Percentiles rank a stretch among this genome's conserved stretches.
phyloP scores from a whole-genome alignment of 2,888 invertebrate genomes.

The Calliopum simillimum region DNA sequence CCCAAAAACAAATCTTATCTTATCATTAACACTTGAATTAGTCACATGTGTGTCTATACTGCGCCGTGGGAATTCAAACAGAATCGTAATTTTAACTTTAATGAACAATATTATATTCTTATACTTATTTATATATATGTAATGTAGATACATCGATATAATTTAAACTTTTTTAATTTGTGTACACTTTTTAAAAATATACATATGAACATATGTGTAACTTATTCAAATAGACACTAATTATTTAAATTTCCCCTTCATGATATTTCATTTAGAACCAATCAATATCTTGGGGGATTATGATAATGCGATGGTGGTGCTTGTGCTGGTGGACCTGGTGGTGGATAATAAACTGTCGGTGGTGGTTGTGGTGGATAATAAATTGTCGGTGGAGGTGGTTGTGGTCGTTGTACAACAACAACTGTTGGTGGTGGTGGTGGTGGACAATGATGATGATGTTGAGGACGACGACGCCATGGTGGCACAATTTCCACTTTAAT shows the following conservation, averaged over 20 bases:
- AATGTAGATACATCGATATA: no score
- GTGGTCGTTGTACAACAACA: neutral
- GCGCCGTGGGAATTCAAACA: no score
- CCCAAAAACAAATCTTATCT: no score
- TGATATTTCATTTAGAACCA: neutral
- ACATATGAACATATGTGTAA: no score
- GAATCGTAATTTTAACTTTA: no score
- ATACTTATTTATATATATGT: no score
- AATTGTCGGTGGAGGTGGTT: neutral
- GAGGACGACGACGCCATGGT: constrained; percentile 22
- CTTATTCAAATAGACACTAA: no score
- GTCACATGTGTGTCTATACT: no score
- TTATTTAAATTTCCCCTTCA: neutral
- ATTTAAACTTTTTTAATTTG: no score
- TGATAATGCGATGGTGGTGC: constrained; percentile 41
- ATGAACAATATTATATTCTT: no score
- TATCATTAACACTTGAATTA: no score
- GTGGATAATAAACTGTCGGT: constrained; percentile 32
- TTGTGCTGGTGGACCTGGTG: constrained; percentile 28
- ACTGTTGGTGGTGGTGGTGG: constrained; percentile 5
- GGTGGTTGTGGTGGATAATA: constrained; percentile 5
- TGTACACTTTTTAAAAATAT: neutral
- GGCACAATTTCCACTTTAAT: constrained; percentile 21
- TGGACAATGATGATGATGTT: constrained; percentile 13
- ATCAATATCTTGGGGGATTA: constrained; percentile 8